These are phyloP conservation scores for Hydractinia symbiolongicarpus DNA, from an alignment of 30 jellyfish, hydroid and myxozoan species.

Conservation along the genomic window DNA sequence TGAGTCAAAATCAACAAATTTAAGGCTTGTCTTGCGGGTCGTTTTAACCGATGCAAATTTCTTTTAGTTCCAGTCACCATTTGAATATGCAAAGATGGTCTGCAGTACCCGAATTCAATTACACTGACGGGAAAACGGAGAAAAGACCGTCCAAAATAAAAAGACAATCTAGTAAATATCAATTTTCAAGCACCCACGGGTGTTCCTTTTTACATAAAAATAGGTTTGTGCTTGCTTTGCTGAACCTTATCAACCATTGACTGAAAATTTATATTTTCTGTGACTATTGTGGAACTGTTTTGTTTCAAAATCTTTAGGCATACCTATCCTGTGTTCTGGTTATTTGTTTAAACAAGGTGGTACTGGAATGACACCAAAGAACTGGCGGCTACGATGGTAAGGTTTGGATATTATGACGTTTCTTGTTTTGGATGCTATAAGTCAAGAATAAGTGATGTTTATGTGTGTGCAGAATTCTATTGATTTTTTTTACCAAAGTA, in stretches of 20 bases:
- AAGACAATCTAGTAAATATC: no score
- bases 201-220: no score
- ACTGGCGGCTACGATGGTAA: conserved; percentile 92
- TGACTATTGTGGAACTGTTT: no score
- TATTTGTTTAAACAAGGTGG: conserved; percentile 81
- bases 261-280: no score
- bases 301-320: conserved; percentile 28
- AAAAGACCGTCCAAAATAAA: background rate
- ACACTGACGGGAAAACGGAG: background rate
- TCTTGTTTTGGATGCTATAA: background rate
- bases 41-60: no score
- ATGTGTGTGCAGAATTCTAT: background rate
- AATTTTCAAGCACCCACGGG: no score
- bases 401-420: background rate
- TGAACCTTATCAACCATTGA: no score
- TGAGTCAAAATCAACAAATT: no score
- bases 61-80: no score
- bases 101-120: background rate
- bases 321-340: conserved; percentile 57
- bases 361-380: conserved; percentile 89
- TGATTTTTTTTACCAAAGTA: background rate
- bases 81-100: background rate
- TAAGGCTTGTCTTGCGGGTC: no score
- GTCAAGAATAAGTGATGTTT: background rate
- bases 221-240: no score